Conservation (phyloP, 1,140 invertebrate species). For the Zaprionus lachaisei region DNA sequence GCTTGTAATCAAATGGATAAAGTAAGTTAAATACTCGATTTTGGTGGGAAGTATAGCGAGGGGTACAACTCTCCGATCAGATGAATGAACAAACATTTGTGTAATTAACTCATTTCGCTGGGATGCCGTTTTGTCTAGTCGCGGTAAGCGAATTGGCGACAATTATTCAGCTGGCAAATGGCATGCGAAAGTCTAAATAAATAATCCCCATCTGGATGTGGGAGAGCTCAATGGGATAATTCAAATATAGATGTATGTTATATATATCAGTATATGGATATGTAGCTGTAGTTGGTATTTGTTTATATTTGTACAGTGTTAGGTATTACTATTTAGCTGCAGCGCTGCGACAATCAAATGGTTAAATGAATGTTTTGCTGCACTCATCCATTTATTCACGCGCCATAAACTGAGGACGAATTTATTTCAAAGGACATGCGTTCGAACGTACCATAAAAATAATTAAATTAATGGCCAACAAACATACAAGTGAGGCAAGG, state of each 20-base stretch:
- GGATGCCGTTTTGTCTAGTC: slow-evolving; percentile 50
- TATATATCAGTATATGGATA: slow-evolving; percentile 1
- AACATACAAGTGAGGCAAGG: slow-evolving; percentile 29
- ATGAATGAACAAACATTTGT: slow-evolving; percentile 24
- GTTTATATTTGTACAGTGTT: slow-evolving; percentile 13
- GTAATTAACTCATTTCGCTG: slow-evolving; percentile 43
- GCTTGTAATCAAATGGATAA: slow-evolving; percentile 1
- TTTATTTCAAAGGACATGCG: slow-evolving; percentile 72
- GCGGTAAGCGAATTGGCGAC: slow-evolving; percentile 49
- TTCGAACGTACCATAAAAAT: slow-evolving; percentile 74
- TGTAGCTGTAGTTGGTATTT: neutral
- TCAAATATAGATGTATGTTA: neutral
- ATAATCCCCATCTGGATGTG: slow-evolving; percentile 20
- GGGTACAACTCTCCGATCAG: neutral
- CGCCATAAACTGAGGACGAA: slow-evolving; percentile 78
- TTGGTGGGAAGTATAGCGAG: neutral
- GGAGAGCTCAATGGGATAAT: slow-evolving; percentile 1
- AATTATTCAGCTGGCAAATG: slow-evolving; percentile 51
- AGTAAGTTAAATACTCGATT: neutral
- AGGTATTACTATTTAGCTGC: slow-evolving; percentile 44
- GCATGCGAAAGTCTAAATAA: slow-evolving; percentile 46
- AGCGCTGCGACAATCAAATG: slow-evolving; percentile 69
- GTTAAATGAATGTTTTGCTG: slow-evolving; percentile 79
- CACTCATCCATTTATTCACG: slow-evolving; percentile 79
- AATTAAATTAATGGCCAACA: slow-evolving; percentile 73